Evolutionary conservation across 2,113 vertebrate genomes (phyloP).

Genomic region (Boulengeromyrus knoepffleri): DNA sequence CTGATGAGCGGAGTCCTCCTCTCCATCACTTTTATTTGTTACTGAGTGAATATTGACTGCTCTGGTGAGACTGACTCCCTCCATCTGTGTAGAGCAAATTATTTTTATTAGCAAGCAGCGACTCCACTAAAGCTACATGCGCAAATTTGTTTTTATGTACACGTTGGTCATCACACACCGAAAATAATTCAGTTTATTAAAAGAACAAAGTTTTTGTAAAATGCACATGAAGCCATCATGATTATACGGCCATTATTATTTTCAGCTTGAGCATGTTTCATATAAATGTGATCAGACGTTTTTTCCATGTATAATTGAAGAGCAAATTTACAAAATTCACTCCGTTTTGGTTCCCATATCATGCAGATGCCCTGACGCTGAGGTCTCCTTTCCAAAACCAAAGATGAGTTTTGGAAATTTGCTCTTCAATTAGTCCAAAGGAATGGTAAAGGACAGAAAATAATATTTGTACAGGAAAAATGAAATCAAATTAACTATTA

Average conservation of each 20-base stretch:
- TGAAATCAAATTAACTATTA: neutral
- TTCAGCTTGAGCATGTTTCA: neutral
- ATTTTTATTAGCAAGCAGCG: neutral
- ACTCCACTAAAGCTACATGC: neutral
- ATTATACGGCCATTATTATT: neutral
- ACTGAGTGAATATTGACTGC: neutral
- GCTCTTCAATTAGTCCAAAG: neutral
- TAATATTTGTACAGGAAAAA: neutral
- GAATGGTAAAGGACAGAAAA: neutral
- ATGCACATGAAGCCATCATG: neutral
- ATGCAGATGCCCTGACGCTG: neutral
- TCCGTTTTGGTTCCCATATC: neutral
- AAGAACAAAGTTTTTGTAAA: neutral
- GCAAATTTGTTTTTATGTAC: neutral
- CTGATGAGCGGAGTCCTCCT: conserved; percentile 28
- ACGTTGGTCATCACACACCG: neutral
- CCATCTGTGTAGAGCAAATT: neutral
- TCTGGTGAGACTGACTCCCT: neutral
- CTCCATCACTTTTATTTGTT: conserved; percentile 23
- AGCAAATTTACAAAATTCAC: neutral
- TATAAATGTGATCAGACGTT: neutral
- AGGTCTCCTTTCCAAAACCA: neutral
- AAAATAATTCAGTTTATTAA: neutral
- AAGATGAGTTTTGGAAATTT: neutral
- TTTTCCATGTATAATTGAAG: neutral